These are phyloP conservation scores for Monoplex corrugatus DNA, from an alignment of 2,888 invertebrate species.

Conservation along the genomic window DNA sequence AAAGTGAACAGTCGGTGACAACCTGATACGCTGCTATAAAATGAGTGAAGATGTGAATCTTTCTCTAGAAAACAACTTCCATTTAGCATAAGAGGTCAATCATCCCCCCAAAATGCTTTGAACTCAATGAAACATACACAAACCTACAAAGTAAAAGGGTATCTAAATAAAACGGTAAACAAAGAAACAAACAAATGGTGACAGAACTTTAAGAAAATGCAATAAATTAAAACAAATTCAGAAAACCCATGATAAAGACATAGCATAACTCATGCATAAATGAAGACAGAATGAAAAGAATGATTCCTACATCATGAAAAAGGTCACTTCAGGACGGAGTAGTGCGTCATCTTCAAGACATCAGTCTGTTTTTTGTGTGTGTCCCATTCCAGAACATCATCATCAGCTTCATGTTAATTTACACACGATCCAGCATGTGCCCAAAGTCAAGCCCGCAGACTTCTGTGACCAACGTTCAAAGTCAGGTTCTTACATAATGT, in stretches of 20 bases:
- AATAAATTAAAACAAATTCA: too few relatives aligned
- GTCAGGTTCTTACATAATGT: not conserved
- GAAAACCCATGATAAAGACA: too few relatives aligned
- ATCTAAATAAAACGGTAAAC: not conserved
- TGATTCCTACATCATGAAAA: not conserved
- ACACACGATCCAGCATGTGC: not conserved
- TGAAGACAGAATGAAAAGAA: not conserved
- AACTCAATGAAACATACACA: too few relatives aligned
- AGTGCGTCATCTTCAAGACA: too few relatives aligned
- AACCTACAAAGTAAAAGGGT: not conserved
- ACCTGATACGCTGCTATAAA: not conserved
- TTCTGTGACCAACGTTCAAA: not conserved
- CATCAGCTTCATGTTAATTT: not conserved
- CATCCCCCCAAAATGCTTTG: too few relatives aligned
- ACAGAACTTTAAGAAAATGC: too few relatives aligned
- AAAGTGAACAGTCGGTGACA: not conserved
- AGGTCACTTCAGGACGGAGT: conserved; percentile 33
- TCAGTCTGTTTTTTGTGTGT: too few relatives aligned
- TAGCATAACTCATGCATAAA: too few relatives aligned
- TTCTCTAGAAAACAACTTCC: too few relatives aligned
- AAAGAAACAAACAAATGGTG: not conserved
- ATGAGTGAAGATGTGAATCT: too few relatives aligned
- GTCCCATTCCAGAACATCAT: not conserved
- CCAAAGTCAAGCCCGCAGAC: not conserved
- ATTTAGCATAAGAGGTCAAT: too few relatives aligned